These are phyloP conservation scores for Neocrepidodera transversa DNA, from an alignment of 2,888 invertebrate genomes.

Conservation along the genomic window DNA sequence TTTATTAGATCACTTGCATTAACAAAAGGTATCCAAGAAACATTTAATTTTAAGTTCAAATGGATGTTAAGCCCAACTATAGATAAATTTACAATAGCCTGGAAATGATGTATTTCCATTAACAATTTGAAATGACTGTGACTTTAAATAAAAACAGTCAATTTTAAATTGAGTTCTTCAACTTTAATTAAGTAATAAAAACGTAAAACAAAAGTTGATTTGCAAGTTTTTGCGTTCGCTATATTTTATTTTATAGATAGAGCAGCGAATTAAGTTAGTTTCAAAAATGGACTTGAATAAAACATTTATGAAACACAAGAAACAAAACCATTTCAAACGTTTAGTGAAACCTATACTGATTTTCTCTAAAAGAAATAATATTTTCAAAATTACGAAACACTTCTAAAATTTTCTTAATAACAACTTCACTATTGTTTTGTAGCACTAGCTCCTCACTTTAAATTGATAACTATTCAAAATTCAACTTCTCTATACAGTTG, in stretches of 20 bases:
- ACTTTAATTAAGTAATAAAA: background rate
- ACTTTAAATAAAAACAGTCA: slow-evolving; percentile 4
- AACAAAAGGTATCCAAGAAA: too few relatives aligned
- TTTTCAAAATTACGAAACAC: background rate
- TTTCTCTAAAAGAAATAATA: background rate
- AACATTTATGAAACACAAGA: background rate
- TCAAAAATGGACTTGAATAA: too few relatives aligned
- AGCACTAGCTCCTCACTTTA: slow-evolving; percentile 23
- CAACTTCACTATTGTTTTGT: slow-evolving; percentile 28
- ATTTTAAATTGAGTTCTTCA: too few relatives aligned
- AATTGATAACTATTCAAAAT: slow-evolving; percentile 27
- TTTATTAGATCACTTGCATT: too few relatives aligned
- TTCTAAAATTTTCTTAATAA: slow-evolving; percentile 10
- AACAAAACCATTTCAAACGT: background rate
- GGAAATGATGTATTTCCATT: background rate
- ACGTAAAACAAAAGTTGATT: background rate
- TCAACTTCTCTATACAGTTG: slow-evolving; percentile 32
- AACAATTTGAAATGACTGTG: background rate
- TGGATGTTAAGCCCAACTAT: too few relatives aligned
- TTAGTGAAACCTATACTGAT: background rate
- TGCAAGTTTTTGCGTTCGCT: background rate
- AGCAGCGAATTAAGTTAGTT: background rate
- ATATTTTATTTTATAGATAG: background rate
- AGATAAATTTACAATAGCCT: background rate
- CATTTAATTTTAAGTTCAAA: too few relatives aligned